phyloP scores from a whole-genome alignment of 2,797 vertebrate genomes.

The Eulemur albifrons region DNA sequence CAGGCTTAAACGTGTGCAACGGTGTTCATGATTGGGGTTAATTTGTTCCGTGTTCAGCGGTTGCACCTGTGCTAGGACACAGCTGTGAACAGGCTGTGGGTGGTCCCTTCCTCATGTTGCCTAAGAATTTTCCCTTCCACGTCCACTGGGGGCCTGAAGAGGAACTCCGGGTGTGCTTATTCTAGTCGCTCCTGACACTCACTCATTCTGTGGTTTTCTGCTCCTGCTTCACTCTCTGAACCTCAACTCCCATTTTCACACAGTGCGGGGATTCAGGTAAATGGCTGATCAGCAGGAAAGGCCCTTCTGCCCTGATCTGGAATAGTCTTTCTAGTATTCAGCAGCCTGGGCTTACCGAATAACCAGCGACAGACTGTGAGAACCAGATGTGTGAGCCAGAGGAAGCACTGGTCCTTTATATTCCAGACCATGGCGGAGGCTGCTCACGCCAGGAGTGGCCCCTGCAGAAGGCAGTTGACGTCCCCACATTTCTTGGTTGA shows the following conservation, averaged over 20 bases:
- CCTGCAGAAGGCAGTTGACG: neutral
- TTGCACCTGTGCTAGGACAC: neutral
- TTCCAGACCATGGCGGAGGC: neutral
- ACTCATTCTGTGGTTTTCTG: neutral
- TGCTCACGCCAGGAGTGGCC: rapidly evolving
- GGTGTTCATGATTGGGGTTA: neutral
- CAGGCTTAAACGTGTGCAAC: rapidly evolving
- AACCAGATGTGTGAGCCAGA: neutral
- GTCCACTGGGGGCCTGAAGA: neutral
- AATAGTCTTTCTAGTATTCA: neutral
- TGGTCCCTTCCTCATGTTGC: neutral
- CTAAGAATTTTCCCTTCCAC: no score
- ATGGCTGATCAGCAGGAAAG: neutral
- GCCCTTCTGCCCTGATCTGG: neutral
- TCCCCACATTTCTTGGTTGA: neutral
- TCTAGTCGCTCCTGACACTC: neutral
- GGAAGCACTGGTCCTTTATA: neutral
- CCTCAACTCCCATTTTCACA: neutral
- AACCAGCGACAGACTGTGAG: neutral
- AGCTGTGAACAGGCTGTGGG: neutral
- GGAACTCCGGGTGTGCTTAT: neutral
- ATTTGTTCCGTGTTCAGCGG: rapidly evolving
- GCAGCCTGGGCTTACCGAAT: neutral
- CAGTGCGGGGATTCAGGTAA: neutral
- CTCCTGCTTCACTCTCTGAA: neutral